Base-by-base conservation (phyloP, 2,797 vertebrate species). In the Rhadinocentrus ornatus region DNA sequence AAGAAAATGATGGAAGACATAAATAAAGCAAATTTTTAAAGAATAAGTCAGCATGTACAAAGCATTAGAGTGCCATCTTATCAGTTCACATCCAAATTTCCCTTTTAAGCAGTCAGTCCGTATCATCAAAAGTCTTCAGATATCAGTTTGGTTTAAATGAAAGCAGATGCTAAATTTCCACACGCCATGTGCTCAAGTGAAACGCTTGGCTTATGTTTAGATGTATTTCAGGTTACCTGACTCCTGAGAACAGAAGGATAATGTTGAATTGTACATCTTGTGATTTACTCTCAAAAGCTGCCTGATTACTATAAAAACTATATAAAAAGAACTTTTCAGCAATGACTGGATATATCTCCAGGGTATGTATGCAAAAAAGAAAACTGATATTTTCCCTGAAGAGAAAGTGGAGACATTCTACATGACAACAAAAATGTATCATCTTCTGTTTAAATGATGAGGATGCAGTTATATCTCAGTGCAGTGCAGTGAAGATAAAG, bases 11-110 rank as follows among this genome's bases (percentile, higher is more conserved):
- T 53, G 13, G 24, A 31, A 26, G 54, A 20, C 12, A 27, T 12
- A 32, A 34, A 66, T 37, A 20, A 70, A 48, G 15, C 22, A 31
- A 22, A 56, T 44, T 48, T 64, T 3, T 9, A 66, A 35, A 31
- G 6, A 53, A 27, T 32, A 39, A 6, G 41, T 48, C 1, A 77
- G 70, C 8, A 5, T 46, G 16, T 31, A n/a, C n/a, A n/a, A n/a
- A 22, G 41, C 54, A 22, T 44, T 35, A 0, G 10, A 53, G 31
- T 29, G 26, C 32, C 13, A 63, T 26, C n/a, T 52, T 9, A 37
- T 46, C 39, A n/a, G 32, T n/a, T 64, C 29, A 29, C 3, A 46
- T 35, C 32, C 56, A 6, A 4, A 18, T 39, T 65, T 76, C 26
- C 3, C 55, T 55, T 18, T 65, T 54, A 6, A 54, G n/a, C 29